These are phyloP conservation scores for Xestia sexstrigata DNA, from an alignment of 2,888 invertebrate species.

Conservation along the genomic window DNA sequence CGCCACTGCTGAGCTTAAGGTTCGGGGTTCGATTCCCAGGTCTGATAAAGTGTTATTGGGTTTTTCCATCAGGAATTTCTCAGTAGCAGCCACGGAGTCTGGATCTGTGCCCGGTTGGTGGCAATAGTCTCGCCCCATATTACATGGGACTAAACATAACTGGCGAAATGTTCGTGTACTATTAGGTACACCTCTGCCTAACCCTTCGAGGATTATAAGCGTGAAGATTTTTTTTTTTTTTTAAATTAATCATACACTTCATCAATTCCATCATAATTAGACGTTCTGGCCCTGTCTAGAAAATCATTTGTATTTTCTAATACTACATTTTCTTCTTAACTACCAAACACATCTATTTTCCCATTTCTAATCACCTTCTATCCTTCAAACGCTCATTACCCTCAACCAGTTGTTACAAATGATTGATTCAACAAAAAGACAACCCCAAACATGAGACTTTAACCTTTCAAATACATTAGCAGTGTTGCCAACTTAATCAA, in stretches of 20 bases:
- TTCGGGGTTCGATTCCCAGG: no score
- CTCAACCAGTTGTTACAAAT: slow-evolving; percentile 28
- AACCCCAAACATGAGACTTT: slow-evolving; percentile 36
- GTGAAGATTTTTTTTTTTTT: not conserved
- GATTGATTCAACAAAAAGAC: slow-evolving; percentile 52
- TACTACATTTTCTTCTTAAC: not conserved
- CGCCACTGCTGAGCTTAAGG: no score
- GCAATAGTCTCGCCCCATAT: no score
- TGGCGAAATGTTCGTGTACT: no score
- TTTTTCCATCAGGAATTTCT: no score
- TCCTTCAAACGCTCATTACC: slow-evolving; percentile 39
- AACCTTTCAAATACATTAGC: slow-evolving; percentile 56
- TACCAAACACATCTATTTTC: slow-evolving; percentile 1
- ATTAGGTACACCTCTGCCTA: no score
- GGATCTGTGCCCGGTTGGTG: no score
- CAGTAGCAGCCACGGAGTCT: no score
- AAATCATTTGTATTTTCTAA: not conserved
- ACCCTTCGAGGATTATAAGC: no score
- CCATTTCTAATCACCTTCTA: slow-evolving; percentile 28
- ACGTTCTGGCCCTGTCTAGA: not conserved
- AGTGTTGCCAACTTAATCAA: slow-evolving; percentile 59
- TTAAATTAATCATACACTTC: not conserved
- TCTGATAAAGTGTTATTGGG: no score
- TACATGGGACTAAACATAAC: no score
- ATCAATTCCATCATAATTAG: not conserved